A percentile compares a stretch with the other conserved stretches of the same genome.
Conservation (phyloP, 2,888 invertebrate genomes). For the Pimpla rufipes region DNA sequence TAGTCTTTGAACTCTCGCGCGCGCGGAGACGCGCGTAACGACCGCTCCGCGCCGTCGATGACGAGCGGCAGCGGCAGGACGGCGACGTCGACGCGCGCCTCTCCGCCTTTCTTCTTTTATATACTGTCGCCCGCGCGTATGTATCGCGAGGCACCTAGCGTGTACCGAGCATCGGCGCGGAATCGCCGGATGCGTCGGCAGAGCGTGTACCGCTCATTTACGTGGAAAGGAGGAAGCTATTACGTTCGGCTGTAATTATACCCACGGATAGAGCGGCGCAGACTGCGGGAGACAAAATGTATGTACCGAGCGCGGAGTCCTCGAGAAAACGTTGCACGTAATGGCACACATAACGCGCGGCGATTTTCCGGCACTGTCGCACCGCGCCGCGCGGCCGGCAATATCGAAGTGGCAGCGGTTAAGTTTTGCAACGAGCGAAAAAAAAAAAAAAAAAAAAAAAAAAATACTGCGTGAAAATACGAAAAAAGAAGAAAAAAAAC, state of each 20-base stretch:
- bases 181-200: conserved; percentile 62
- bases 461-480: neutral
- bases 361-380: conserved; percentile 23
- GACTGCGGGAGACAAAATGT: conserved; percentile 35
- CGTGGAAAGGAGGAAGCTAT: conserved; percentile 68
- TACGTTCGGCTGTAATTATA: conserved; percentile 64
- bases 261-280: conserved; percentile 43
- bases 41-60: neutral
- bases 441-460: neutral
- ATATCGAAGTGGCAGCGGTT: neutral
- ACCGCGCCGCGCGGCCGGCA: no score
- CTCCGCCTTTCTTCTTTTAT: conserved; percentile 1
- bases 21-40: neutral
- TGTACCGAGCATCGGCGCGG: conserved; percentile 38
- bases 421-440: neutral
- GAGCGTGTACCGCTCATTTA: conserved; percentile 63
- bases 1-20: conserved; percentile 67
- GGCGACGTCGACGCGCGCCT: neutral
- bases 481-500: no score
- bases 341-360: conserved; percentile 28
- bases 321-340: conserved; percentile 15
- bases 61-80: conserved; percentile 13
- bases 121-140: neutral
- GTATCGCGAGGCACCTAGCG: neutral
- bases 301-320: conserved; percentile 17